These are phyloP conservation scores for Cebus imitator DNA, from an alignment of 2,113 vertebrate species.

Conservation along the genomic window DNA sequence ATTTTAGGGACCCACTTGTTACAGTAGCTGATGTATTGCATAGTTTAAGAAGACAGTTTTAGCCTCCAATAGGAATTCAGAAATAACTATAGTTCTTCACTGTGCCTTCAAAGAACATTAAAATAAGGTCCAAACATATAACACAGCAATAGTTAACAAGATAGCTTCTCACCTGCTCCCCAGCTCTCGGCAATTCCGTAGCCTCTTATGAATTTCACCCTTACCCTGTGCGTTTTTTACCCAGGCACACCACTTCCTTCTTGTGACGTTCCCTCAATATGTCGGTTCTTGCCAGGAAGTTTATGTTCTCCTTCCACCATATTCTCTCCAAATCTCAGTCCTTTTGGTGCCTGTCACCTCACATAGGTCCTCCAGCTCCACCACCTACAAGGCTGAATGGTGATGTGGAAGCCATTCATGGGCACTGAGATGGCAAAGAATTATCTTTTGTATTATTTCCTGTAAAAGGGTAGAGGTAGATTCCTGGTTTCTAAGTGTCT, in stretches of 20 bases:
- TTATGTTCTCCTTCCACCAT: not conserved
- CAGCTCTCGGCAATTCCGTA: not conserved
- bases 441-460: not conserved
- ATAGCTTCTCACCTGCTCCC: not conserved
- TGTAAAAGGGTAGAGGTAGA: not conserved
- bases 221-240: not conserved
- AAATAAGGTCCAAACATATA: not conserved
- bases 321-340: not conserved
- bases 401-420: not conserved
- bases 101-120: not conserved
- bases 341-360: not conserved
- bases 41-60: not conserved
- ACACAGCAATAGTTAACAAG: not conserved
- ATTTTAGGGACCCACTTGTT: not conserved
- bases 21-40: not conserved
- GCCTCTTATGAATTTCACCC: not conserved
- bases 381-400: not conserved
- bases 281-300: not conserved
- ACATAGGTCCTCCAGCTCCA: accelerated
- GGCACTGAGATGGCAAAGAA: not conserved
- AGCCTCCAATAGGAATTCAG: not conserved
- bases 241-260: not conserved
- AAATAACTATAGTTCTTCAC: not conserved
- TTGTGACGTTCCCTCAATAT: accelerated
- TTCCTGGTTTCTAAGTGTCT: not conserved